Base-by-base conservation (phyloP, 2,797 vertebrate species). In the Salmo trutta region DNA sequence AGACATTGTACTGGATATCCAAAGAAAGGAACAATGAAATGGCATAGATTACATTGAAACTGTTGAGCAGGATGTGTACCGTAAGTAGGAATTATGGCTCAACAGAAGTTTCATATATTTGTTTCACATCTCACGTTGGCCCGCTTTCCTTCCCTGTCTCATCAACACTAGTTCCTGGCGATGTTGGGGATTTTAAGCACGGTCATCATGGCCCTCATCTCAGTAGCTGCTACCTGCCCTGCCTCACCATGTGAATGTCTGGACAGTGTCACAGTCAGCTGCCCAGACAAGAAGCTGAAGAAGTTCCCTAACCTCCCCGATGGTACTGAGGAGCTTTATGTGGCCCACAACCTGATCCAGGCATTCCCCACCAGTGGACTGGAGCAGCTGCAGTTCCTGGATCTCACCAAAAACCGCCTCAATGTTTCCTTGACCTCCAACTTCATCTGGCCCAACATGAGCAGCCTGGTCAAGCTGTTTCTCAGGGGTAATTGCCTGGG, bases 331-430 rank as follows among this genome's bases (percentile, higher is more conserved):
- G 1, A 79, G 19, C 82, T 94, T 15, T 91, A 91, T 16, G 53
- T 83, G 71, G 82, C 81, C 3, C 79, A 92, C 84, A 94, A 93
- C 62, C 0, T 75, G 36, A 92, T 94, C 70, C 67, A 80, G 77
- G 76, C 87, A 59, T 77, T 93, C 5, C 88, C 90, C 8, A 59
- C 7, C 5, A 27, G 71, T 59, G 89, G 90, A 77, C 68, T 93
- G 83, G 85, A 91, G 53, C 65, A 81, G 51, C 77, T 94, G 77
- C 75, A 84, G 75, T 54, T 90, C 47, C 84, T 94, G 66, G 92
- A 94, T 73, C 81, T 94, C 62, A 91, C 88, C 10, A 81, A 75
- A 21, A 94, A 94, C 71, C 52, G 72, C 24, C 76, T 93, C 33
- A 77, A 81, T 29, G 3, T 64, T 68, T 90, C 83, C 53, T 6